These are phyloP conservation scores for Caranx melampygus DNA, from an alignment of 2,113 vertebrate genomes.

Conservation along the genomic window DNA sequence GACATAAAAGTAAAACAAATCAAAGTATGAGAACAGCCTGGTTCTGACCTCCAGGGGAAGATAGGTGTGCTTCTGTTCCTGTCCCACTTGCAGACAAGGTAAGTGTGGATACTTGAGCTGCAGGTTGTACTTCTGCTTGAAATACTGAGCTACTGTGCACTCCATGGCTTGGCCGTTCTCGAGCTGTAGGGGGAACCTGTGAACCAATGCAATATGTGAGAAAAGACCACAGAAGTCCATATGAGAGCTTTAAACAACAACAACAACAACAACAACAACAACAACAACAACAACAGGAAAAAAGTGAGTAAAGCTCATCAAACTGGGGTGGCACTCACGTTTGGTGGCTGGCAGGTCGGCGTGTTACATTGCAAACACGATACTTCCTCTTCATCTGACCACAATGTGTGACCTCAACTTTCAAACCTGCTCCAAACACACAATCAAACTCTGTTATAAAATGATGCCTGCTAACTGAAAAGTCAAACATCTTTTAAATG, in stretches of 20 bases:
- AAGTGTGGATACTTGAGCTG: conserved; percentile 98
- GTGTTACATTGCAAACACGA: conserved; percentile 97
- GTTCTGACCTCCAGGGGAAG: conserved; percentile 94
- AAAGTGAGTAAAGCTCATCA: not conserved
- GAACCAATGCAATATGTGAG: conserved; percentile 14
- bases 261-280: not conserved
- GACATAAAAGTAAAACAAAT: not conserved
- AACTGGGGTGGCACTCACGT: conserved; percentile 85
- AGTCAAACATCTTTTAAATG: not conserved
- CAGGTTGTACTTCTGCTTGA: conserved; percentile 98
- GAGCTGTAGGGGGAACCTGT: conserved; percentile 96
- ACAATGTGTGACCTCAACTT: conserved; percentile 98
- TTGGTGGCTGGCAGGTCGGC: conserved; percentile 97
- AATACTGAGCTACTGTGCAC: conserved; percentile 99
- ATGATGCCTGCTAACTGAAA: not conserved
- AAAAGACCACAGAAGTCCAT: not conserved
- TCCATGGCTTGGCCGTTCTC: conserved; percentile 99
- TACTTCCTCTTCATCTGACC: conserved; percentile 99
- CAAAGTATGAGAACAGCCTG: not conserved
- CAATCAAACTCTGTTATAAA: conserved; percentile 10
- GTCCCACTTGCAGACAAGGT: conserved; percentile 97
- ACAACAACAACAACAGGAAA: not conserved
- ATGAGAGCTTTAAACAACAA: not conserved
- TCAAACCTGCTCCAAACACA: conserved; percentile 87
- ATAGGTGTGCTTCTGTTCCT: conserved; percentile 99